Conservation (phyloP, 1,140 invertebrate genomes). For the Polypedilum pembai region DNA sequence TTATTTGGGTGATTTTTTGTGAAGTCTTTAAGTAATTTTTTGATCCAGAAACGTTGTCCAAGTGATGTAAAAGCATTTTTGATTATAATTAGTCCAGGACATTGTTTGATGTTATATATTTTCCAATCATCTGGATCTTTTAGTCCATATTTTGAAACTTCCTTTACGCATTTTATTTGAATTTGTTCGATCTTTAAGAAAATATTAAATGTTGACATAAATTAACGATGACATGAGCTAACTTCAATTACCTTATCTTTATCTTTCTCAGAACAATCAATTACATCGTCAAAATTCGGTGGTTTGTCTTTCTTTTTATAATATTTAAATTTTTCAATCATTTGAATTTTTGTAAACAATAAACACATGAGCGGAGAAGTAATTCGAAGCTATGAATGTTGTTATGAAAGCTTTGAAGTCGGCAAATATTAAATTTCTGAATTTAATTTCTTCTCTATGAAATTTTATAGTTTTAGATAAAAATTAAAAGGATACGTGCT, state of each 20-base stretch:
- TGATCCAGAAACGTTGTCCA: slow-evolving; percentile 77
- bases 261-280: background rate
- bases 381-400: too few relatives aligned
- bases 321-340: slow-evolving; percentile 12
- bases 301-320: slow-evolving; percentile 12
- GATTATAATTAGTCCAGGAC: slow-evolving; percentile 68
- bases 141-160: slow-evolving; percentile 44
- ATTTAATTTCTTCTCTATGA: too few relatives aligned
- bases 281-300: background rate
- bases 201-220: background rate
- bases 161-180: background rate
- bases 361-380: background rate
- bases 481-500: too few relatives aligned
- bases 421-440: too few relatives aligned
- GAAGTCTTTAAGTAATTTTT: slow-evolving; percentile 67
- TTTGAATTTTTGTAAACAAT: background rate
- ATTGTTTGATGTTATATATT: slow-evolving; percentile 48
- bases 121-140: slow-evolving; percentile 49
- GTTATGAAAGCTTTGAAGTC: too few relatives aligned
- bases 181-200: background rate
- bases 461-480: too few relatives aligned
- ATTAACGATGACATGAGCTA: background rate
- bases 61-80: slow-evolving; percentile 70
- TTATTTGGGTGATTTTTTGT: slow-evolving; percentile 67
- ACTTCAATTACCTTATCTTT: background rate